Percentiles rank a stretch among this genome's conserved stretches.
phyloP scores from a whole-genome alignment of 2,888 invertebrate species.

The Microctonus aethiopoides region DNA sequence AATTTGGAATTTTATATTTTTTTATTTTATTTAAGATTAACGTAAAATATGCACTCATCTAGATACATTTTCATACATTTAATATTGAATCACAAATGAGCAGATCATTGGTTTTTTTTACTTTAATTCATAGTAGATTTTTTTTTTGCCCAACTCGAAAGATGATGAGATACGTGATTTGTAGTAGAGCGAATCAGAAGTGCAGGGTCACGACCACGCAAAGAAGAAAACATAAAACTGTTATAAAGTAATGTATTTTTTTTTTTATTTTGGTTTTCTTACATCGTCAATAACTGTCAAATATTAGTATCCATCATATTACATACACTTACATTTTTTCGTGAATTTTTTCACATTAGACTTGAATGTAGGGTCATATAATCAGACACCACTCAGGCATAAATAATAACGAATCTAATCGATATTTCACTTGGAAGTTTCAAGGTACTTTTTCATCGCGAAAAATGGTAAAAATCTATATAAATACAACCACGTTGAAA shows the following conservation, averaged over 20 bases:
- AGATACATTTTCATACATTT: neutral
- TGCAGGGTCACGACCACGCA: slow-evolving; percentile 26
- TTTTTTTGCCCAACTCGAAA: neutral
- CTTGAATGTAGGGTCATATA: slow-evolving; percentile 23
- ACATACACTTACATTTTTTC: neutral
- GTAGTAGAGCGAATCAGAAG: neutral
- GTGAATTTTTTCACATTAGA: slow-evolving; percentile 30
- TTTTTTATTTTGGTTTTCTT: neutral
- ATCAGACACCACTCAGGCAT: slow-evolving; percentile 37
- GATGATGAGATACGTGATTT: slow-evolving; percentile 4
- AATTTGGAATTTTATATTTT: no score
- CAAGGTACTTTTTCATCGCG: slow-evolving; percentile 44
- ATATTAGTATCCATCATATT: neutral
- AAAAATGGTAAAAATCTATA: slow-evolving; percentile 11
- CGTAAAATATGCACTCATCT: neutral
- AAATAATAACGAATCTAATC: slow-evolving; percentile 49
- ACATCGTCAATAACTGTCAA: neutral
- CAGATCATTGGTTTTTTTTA: neutral
- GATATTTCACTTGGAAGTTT: slow-evolving; percentile 51
- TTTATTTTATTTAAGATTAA: no score
- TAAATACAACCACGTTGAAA: neutral
- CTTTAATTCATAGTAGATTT: no score
- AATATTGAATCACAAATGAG: neutral
- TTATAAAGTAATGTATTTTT: neutral
- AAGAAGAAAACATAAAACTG: slow-evolving; percentile 14